Evolutionary conservation across 2,113 vertebrate genomes (phyloP).

Genomic region (Strix aluco): DNA sequence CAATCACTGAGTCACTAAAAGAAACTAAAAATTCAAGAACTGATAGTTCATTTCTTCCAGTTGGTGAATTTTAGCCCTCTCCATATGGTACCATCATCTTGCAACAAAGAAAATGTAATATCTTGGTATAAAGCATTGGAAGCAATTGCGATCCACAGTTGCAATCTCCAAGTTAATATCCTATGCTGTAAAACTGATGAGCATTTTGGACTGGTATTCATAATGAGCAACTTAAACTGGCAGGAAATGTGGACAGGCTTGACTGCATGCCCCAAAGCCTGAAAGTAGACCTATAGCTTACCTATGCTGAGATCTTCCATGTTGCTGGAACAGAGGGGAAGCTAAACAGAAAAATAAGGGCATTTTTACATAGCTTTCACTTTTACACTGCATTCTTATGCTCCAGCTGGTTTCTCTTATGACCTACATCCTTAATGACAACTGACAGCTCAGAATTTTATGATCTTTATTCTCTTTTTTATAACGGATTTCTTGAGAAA

Average conservation of each 20-base stretch:
- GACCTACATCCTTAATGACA: background rate
- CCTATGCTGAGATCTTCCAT: background rate
- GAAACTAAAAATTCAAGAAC: background rate
- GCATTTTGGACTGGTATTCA: background rate
- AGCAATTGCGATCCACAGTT: background rate
- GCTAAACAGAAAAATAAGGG: background rate
- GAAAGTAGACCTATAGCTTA: background rate
- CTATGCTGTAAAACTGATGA: background rate
- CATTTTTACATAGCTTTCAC: background rate
- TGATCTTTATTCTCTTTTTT: background rate
- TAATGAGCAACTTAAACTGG: background rate
- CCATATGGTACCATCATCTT: background rate
- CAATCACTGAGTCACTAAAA: background rate
- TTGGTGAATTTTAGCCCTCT: background rate
- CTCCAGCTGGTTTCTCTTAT: conserved; percentile 12
- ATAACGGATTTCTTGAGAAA: background rate
- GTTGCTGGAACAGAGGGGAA: background rate
- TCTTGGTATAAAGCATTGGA: background rate
- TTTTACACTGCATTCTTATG: background rate
- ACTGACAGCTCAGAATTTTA: conserved; percentile 20
- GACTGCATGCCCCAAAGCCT: background rate
- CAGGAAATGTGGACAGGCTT: background rate
- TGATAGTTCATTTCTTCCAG: background rate
- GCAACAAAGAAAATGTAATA: background rate
- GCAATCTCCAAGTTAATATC: background rate